These are phyloP conservation scores for Emydoidea blandingii DNA, from an alignment of 2,797 vertebrate genomes.

Conservation along the genomic window DNA sequence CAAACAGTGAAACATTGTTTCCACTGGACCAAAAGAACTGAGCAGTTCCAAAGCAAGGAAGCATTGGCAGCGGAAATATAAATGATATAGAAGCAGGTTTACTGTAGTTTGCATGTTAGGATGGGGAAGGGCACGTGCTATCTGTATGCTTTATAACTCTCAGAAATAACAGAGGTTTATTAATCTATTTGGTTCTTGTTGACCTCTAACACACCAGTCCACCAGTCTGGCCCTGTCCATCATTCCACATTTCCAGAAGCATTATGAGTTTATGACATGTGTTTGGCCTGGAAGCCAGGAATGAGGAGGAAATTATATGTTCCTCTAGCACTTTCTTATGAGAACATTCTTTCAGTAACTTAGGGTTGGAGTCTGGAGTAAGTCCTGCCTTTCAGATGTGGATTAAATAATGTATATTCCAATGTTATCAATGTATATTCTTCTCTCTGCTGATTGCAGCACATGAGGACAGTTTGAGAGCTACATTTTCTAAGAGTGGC, in stretches of 20 bases:
- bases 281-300: background rate
- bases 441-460: background rate
- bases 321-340: background rate
- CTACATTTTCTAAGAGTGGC: background rate
- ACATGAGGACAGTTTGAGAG: background rate
- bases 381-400: too few species aligned
- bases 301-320: background rate
- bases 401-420: background rate
- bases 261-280: background rate
- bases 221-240: background rate
- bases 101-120: background rate
- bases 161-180: background rate
- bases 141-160: background rate
- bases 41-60: background rate
- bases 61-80: background rate
- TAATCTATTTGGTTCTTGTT: background rate
- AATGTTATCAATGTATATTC: background rate
- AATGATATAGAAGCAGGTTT: background rate
- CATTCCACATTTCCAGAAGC: background rate
- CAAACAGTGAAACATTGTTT: background rate
- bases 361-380: too few species aligned
- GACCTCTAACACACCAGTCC: background rate
- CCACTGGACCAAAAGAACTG: background rate
- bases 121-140: background rate
- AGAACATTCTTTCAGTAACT: background rate